Conservation (phyloP, 2,888 invertebrate genomes). For the Sepioteuthis lessoniana region DNA sequence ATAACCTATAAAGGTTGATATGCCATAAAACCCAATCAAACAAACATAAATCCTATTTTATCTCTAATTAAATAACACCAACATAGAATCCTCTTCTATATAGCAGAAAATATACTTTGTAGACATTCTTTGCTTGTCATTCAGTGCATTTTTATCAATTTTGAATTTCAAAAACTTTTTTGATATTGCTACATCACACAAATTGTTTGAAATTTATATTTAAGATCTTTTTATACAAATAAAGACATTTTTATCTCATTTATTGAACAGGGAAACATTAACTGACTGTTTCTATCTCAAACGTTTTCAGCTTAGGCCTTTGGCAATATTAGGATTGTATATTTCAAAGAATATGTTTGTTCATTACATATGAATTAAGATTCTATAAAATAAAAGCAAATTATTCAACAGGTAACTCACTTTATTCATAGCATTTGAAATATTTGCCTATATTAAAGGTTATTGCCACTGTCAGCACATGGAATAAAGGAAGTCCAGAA, state of each 20-base stretch:
- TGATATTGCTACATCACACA: too few species aligned
- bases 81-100: too few species aligned
- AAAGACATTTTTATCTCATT: background rate
- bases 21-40: too few species aligned
- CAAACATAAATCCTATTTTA: too few species aligned
- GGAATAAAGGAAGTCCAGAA: background rate
- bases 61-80: too few species aligned
- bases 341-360: background rate
- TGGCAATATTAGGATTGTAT: background rate
- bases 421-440: background rate
- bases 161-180: too few species aligned
- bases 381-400: background rate
- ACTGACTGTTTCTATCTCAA: background rate
- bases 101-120: too few species aligned
- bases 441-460: background rate
- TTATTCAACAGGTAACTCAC: background rate
- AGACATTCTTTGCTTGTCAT: too few species aligned
- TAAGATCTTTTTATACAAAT: too few species aligned
- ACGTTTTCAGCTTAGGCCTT: background rate
- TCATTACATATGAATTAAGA: background rate
- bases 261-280: background rate
- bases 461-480: background rate
- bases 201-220: too few species aligned
- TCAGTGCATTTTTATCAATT: too few species aligned
- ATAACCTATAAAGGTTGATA: too few species aligned